Percentiles rank a stretch among this genome's conserved stretches.
Evolutionary conservation across 2,113 vertebrate genomes (phyloP).

Genomic region (Chlamydotis undulata): DNA sequence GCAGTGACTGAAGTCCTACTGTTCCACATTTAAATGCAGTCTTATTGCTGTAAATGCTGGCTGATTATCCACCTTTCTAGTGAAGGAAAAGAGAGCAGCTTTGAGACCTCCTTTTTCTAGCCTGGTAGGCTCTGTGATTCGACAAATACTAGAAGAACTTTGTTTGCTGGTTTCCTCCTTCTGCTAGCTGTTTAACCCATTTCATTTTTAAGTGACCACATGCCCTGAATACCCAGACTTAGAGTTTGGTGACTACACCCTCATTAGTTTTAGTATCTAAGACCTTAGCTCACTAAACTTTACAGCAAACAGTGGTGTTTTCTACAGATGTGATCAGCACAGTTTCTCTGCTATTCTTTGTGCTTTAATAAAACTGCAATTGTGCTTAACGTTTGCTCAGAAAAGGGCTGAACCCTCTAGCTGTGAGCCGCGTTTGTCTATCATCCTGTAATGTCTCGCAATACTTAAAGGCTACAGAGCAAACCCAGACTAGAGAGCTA

Average conservation of each 20-base stretch:
- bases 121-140: not conserved
- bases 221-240: not conserved
- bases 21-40: fast-evolving
- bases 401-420: not conserved
- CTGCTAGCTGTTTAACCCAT: not conserved
- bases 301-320: conserved; percentile 6
- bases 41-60: conserved; percentile 52
- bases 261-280: not conserved
- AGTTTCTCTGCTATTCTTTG: conserved; percentile 45
- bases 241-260: not conserved
- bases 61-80: not conserved
- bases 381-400: conserved; percentile 68
- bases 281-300: not conserved
- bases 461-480: not conserved
- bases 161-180: not conserved
- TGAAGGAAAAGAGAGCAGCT: not conserved
- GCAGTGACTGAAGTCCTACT: not conserved
- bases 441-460: not conserved
- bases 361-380: conserved; percentile 67
- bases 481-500: not conserved
- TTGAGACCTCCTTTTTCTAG: not conserved
- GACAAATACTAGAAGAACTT: not conserved
- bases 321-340: not conserved
- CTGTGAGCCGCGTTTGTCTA: not conserved
- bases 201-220: not conserved